A percentile compares a stretch with the other conserved stretches of the same genome.
Conservation (phyloP, 2,113 vertebrate genomes). For the Embiotoca jacksoni region DNA sequence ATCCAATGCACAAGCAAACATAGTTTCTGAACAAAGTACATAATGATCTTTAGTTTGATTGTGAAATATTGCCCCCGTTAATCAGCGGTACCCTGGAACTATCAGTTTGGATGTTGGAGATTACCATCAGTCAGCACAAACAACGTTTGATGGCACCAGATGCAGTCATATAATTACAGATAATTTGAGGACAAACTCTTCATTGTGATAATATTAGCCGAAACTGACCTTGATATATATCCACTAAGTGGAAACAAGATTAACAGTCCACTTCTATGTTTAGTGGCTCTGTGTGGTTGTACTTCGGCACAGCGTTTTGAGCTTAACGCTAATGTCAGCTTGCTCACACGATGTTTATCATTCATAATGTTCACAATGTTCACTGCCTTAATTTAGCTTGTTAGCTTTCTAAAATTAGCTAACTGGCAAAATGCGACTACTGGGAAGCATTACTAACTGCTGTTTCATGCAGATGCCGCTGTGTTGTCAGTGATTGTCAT, state of each 20-base stretch:
- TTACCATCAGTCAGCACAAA: neutral
- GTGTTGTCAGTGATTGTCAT: constrained; percentile 11
- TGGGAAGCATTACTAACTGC: no score
- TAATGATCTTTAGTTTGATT: neutral
- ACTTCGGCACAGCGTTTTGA: no score
- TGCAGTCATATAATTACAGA: neutral
- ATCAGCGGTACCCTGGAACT: neutral
- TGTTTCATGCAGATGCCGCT: neutral
- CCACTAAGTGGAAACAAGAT: no score
- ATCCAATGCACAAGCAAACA: neutral
- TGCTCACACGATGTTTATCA: no score
- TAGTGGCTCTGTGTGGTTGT: no score
- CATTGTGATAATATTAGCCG: neutral
- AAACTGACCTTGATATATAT: no score
- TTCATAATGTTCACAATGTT: no score
- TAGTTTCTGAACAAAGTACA: neutral
- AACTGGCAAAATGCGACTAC: no score
- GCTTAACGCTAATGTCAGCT: no score
- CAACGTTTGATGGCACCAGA: neutral
- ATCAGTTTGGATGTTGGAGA: neutral
- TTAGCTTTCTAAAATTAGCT: no score
- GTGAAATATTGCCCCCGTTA: neutral
- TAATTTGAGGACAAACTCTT: neutral
- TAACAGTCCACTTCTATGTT: no score
- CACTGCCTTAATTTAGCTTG: no score